Evolutionary conservation across 1,140 invertebrate genomes (phyloP).

Genomic region (Lordiphosa mommai): DNA sequence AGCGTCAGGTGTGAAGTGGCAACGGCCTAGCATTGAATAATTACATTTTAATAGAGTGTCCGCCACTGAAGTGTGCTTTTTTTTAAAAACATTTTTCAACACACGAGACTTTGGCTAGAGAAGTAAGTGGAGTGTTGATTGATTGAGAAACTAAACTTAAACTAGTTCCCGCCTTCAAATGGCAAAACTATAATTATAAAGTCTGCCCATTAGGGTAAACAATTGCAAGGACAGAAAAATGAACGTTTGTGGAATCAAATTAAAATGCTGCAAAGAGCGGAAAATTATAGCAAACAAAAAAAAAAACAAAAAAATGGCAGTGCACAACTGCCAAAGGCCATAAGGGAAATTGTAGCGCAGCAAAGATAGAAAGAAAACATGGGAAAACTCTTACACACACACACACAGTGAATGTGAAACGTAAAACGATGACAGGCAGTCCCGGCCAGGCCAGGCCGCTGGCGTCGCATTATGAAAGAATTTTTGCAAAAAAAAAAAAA

Average conservation of each 20-base stretch:
- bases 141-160: no score
- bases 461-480: constrained; percentile 58
- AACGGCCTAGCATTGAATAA: constrained; percentile 70
- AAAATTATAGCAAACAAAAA: constrained; percentile 68
- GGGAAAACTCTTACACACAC: constrained; percentile 11
- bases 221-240: constrained; percentile 12
- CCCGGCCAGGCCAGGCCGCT: constrained; percentile 45
- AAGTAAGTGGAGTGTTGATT: no score
- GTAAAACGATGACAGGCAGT: constrained; percentile 32
- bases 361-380: constrained; percentile 69
- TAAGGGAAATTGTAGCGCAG: constrained; percentile 70
- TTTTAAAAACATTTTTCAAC: constrained; percentile 60
- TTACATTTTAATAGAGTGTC: constrained; percentile 74
- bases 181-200: no score
- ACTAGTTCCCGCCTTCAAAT: no score
- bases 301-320: constrained; percentile 7
- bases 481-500: constrained; percentile 12
- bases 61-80: constrained; percentile 44
- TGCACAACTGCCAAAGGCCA: constrained; percentile 45
- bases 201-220: constrained; percentile 6
- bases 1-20: constrained; percentile 64
- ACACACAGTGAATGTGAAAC: constrained; percentile 29
- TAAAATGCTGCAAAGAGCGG: constrained; percentile 71
- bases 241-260: constrained; percentile 55
- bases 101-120: background rate